These are phyloP conservation scores for Ecdyonurus torrentis DNA, from an alignment of 2,888 invertebrate genomes.

Conservation along the genomic window DNA sequence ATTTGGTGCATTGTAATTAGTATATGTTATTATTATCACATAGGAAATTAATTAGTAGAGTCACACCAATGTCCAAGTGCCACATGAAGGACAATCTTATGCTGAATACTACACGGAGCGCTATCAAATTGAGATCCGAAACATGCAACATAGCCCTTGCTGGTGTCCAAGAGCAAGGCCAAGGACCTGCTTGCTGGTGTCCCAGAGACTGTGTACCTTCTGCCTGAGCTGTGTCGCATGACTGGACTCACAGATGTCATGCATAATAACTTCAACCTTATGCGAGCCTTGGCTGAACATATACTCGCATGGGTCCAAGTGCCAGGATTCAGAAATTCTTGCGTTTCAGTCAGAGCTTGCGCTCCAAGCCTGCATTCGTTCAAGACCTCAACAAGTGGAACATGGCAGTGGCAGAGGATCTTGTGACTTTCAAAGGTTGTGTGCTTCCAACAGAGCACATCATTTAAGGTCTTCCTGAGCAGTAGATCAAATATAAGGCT, in stretches of 20 bases:
- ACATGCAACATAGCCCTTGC: slow-evolving; percentile 42
- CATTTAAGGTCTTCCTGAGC: slow-evolving; percentile 26
- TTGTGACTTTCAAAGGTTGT: slow-evolving; percentile 49
- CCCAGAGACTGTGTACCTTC: slow-evolving; percentile 47
- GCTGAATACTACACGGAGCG: slow-evolving; percentile 46
- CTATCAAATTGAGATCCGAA: slow-evolving; percentile 46
- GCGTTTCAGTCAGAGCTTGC: slow-evolving; percentile 45
- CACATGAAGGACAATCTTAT: slow-evolving; percentile 39
- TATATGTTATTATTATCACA: too few relatives aligned
- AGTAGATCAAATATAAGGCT: slow-evolving; percentile 19
- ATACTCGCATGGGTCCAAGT: slow-evolving; percentile 56
- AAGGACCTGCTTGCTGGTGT: slow-evolving; percentile 56
- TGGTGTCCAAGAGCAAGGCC: slow-evolving; percentile 19
- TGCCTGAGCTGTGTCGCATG: slow-evolving; percentile 71
- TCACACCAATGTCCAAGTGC: slow-evolving; percentile 42
- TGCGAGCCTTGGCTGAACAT: slow-evolving; percentile 51
- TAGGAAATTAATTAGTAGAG: too few relatives aligned
- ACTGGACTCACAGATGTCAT: slow-evolving; percentile 63
- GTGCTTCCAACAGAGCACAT: slow-evolving; percentile 48
- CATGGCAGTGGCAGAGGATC: slow-evolving; percentile 41
- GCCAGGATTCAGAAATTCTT: slow-evolving; percentile 46
- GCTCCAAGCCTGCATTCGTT: slow-evolving; percentile 19
- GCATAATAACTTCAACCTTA: slow-evolving; percentile 41
- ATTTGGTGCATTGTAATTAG: too few relatives aligned
- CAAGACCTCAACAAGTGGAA: slow-evolving; percentile 53